Evolutionary conservation across 2,888 invertebrate genomes (phyloP).

Genomic region (Pachymerium ferrugineum): DNA sequence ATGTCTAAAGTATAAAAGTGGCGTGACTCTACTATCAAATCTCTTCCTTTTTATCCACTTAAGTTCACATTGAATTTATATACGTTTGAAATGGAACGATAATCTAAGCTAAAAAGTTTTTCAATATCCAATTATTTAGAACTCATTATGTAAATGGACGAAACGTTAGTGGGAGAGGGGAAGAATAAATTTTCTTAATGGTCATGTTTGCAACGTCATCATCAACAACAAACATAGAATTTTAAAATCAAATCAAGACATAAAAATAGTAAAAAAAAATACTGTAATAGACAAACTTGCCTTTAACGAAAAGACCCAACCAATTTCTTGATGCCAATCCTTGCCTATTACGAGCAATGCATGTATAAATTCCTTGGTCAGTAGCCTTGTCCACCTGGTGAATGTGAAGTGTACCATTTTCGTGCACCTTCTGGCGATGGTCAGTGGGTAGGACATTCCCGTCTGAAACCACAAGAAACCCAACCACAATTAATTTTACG

Average conservation of each 20-base stretch:
- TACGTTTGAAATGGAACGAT: no score
- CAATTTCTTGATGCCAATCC: slow-evolving; percentile 28
- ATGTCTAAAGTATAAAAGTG: no score
- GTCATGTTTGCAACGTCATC: neutral
- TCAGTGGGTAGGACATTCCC: slow-evolving; percentile 30
- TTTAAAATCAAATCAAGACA: neutral
- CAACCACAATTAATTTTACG: neutral
- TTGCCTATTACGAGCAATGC: slow-evolving; percentile 29
- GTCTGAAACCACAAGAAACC: slow-evolving; percentile 27
- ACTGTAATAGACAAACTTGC: neutral
- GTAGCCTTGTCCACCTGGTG: slow-evolving; percentile 5
- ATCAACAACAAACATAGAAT: neutral
- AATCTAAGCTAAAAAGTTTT: slow-evolving; percentile 11
- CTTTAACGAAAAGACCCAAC: slow-evolving; percentile 26
- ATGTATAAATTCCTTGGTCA: slow-evolving; percentile 29
- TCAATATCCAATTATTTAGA: slow-evolving; percentile 6
- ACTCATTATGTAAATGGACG: slow-evolving; percentile 19
- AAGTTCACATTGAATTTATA: no score
- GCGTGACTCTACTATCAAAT: no score
- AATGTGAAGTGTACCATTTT: slow-evolving; percentile 28
- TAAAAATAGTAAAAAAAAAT: neutral
- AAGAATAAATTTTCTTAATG: neutral
- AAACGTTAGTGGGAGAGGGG: neutral
- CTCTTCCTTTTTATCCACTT: no score
- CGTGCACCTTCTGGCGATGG: slow-evolving; percentile 30